Evolutionary conservation across 2,888 invertebrate species (phyloP), one percentile per base, ranked within the genome.

Genomic region (Oegoconia quadripuncta): DNA sequence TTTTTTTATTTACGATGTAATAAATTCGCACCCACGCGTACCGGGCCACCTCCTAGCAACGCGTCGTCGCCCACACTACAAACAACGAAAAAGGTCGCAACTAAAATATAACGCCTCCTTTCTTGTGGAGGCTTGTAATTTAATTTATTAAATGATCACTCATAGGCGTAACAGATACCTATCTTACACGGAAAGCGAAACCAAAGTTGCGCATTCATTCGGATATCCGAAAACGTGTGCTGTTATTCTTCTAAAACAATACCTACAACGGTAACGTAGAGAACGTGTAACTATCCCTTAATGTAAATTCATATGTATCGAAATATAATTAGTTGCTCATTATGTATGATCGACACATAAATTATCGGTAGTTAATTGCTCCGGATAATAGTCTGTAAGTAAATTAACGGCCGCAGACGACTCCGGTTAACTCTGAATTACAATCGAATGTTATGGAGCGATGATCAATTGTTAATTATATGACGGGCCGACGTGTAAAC

Each of bases 1-100:
- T 30, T 50, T 68, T 67, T 72, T 70, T 68, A 66, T 67, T 67
- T 64, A 69, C 64, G 64, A 62, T 59, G 66, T 58, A 61, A 74
- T 72, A 72, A 66, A 69, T 69, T 55, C 51, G 51, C 63, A 64
- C 73, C 70, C 69, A 70, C 74, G 60, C 63, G 53, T n/a, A 42
- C 48, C 55, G 55, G 52, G 43, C 49, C 55, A 56, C 56, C 54
- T 65, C 57, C 58, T 62, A 63, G 59, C 58, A 63, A 64, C 61
- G 47, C 44, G 34, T 50, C 65, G 59, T 67, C 65, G n/a, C n/a
- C n/a, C n/a, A n/a, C n/a, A n/a, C n/a, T 58, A 68, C 64, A 52
- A 36, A 28, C 47, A 41, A 51, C 51, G 50, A 51, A 65, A 73
- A 76, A 73, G 72, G 70, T 64, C 64, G 52, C 42, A 53, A 58